Conservation (phyloP, 1,140 invertebrate species). For the Caenorhabditis brenneri region DNA sequence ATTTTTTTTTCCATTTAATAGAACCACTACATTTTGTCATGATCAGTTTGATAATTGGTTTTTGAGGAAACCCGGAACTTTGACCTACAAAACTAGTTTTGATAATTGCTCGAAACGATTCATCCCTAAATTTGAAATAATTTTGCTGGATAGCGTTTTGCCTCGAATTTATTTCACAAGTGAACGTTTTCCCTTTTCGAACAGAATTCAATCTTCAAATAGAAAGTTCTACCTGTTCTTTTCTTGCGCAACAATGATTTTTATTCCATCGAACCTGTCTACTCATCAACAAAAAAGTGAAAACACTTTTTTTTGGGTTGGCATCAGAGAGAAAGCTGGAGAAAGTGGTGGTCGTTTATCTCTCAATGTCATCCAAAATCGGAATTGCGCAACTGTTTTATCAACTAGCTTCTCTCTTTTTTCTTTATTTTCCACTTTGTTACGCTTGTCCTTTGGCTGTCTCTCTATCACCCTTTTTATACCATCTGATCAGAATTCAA, state of each 20-base stretch:
- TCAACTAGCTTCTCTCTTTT: not conserved
- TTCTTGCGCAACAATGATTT: not conserved
- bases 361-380: slow-evolving; percentile 8
- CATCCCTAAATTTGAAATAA: no score
- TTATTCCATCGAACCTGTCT: slow-evolving; percentile 1
- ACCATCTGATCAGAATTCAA: not conserved
- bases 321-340: slow-evolving; percentile 3
- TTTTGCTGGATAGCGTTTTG: no score
- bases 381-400: slow-evolving; percentile 22
- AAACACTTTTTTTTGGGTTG: not conserved
- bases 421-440: not conserved
- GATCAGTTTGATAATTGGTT: no score
- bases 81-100: no score
- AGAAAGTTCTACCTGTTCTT: not conserved
- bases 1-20: no score
- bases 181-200: not conserved
- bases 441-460: not conserved
- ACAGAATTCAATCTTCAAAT: not conserved
- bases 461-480: no score
- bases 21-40: no score
- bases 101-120: no score
- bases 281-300: slow-evolving; percentile 22
- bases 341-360: slow-evolving; percentile 19
- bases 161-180: no score
- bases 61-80: no score